phyloP scores from a whole-genome alignment of 2,797 vertebrate species.

The Rhincodon typus region DNA sequence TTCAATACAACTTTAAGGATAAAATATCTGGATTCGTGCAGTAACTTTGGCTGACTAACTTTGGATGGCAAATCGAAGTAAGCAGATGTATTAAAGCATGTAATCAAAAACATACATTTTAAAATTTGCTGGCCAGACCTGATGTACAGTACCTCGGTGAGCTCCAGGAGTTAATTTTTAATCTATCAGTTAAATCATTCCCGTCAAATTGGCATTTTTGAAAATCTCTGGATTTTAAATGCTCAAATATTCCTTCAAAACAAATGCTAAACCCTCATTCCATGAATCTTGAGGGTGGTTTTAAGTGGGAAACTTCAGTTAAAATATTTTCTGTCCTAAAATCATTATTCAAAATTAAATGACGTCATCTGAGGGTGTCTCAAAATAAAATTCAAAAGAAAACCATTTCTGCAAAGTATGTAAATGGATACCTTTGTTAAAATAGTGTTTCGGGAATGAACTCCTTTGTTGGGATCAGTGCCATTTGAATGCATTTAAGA shows the following conservation, averaged over 20 bases:
- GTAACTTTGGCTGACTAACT: background rate
- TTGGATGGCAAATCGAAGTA: background rate
- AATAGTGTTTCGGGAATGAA: background rate
- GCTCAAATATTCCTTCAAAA: too few species aligned
- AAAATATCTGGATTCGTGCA: background rate
- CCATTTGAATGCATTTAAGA: background rate
- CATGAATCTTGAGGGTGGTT: background rate
- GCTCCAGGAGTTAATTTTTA: conserved; percentile 33
- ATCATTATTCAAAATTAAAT: background rate
- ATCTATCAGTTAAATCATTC: conserved; percentile 33
- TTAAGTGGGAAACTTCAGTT: background rate
- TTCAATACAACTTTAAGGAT: background rate
- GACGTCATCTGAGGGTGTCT: background rate
- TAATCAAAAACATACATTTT: conserved; percentile 38
- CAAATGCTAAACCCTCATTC: background rate
- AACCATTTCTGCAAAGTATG: conserved; percentile 7
- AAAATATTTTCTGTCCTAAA: background rate
- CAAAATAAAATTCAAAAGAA: background rate
- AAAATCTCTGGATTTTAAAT: background rate
- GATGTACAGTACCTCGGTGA: conserved; percentile 28
- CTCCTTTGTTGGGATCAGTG: background rate
- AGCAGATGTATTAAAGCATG: background rate
- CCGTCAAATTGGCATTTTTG: background rate
- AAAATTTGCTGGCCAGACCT: conserved; percentile 19
- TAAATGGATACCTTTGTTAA: background rate